phyloP scores from a whole-genome alignment of 1,140 invertebrate species.

The Archegozetes longisetosus region DNA sequence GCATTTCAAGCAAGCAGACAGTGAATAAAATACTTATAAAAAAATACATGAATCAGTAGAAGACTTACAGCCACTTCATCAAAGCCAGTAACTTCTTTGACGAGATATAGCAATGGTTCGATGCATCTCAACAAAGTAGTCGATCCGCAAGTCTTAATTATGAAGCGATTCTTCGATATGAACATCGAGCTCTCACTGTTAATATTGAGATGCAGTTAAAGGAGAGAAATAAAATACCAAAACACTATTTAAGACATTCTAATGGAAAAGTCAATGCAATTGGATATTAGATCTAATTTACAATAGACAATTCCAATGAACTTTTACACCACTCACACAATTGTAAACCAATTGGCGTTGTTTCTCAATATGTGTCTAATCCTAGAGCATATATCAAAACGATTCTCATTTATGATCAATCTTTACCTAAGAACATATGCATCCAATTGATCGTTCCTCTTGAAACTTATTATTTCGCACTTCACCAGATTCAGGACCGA shows the following conservation, averaged over 20 bases:
- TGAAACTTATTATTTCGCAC: constrained; percentile 89
- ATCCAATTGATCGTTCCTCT: constrained; percentile 72
- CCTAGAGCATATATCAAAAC: too few species aligned
- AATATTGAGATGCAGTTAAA: constrained; percentile 19
- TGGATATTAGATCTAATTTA: too few species aligned
- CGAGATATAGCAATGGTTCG: constrained; percentile 62
- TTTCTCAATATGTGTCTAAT: too few species aligned
- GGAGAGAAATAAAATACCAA: too few species aligned
- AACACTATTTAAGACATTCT: not conserved
- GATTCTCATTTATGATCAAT: too few species aligned
- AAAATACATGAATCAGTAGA: constrained; percentile 10
- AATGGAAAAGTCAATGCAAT: too few species aligned
- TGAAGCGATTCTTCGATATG: constrained; percentile 76
- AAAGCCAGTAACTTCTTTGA: constrained; percentile 67
- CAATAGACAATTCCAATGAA: too few species aligned
- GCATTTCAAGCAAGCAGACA: constrained; percentile 2
- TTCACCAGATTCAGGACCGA: constrained; percentile 71
- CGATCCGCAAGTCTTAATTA: constrained; percentile 95
- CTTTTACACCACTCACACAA: too few species aligned
- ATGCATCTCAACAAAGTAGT: constrained; percentile 89
- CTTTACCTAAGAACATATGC: constrained; percentile 91
- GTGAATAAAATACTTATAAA: not conserved
- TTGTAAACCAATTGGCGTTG: too few species aligned
- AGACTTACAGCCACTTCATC: constrained; percentile 47
- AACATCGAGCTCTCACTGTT: constrained; percentile 96